Evolutionary conservation across 2,888 invertebrate species (phyloP).

Genomic region (Zaprionus obscuricornis): DNA sequence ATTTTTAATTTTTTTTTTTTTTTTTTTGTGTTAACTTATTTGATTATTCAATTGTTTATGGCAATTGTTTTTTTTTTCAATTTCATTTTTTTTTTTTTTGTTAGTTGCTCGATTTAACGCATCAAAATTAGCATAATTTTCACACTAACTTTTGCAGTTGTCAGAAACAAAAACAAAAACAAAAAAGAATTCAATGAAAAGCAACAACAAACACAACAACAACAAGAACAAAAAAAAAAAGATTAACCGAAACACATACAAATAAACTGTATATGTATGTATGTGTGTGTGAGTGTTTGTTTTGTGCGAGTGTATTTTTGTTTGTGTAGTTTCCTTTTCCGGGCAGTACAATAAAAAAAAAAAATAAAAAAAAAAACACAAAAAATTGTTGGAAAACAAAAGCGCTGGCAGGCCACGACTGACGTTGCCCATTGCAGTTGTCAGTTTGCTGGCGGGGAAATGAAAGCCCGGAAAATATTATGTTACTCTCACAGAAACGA

Average conservation of each 20-base stretch:
- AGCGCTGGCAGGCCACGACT: conserved; percentile 32
- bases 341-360: conserved; percentile 18
- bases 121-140: no score
- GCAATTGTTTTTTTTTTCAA: no score
- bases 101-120: conserved; percentile 22
- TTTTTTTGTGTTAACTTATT: no score
- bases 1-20: conserved; percentile 20
- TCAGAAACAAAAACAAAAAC: conserved; percentile 25
- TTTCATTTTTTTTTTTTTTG: no score
- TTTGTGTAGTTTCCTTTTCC: conserved; percentile 60
- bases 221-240: no score
- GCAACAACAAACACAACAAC: conserved; percentile 30
- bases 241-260: conserved; percentile 18
- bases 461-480: conserved; percentile 72
- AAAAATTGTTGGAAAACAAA: conserved; percentile 40
- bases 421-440: conserved; percentile 39
- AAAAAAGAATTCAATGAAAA: no score
- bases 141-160: no score
- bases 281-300: background rate
- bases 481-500: no score
- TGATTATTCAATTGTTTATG: conserved; percentile 10
- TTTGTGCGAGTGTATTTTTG: no score
- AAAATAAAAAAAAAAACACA: conserved; percentile 7
- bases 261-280: conserved; percentile 2
- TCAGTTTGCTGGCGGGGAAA: no score